phyloP scores from a whole-genome alignment of 2,888 invertebrate species.

The Entomobrya multifasciata region DNA sequence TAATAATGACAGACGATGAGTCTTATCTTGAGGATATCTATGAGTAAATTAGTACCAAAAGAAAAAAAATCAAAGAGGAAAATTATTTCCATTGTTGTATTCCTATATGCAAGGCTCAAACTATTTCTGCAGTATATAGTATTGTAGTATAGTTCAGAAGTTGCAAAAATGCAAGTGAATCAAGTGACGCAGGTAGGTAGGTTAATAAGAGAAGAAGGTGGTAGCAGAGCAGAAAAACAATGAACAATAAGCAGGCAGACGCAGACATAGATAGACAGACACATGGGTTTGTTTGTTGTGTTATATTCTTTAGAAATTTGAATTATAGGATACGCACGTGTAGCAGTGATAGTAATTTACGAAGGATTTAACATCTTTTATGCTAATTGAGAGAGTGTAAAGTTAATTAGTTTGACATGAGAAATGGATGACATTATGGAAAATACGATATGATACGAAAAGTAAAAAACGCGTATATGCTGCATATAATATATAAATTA shows the following conservation, averaged over 20 bases:
- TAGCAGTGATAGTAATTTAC: slow-evolving; percentile 41
- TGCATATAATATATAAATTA: not conserved
- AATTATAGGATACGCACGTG: slow-evolving; percentile 65
- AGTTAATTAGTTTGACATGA: slow-evolving; percentile 73
- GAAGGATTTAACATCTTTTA: slow-evolving; percentile 64
- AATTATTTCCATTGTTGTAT: slow-evolving; percentile 32
- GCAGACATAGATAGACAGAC: no score
- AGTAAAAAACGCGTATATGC: slow-evolving; percentile 37
- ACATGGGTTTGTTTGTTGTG: slow-evolving; percentile 11
- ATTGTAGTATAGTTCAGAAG: no score
- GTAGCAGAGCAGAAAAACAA: not conserved
- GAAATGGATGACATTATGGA: slow-evolving; percentile 62
- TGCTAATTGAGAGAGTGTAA: slow-evolving; percentile 73
- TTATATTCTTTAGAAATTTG: not conserved
- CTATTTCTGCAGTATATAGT: no score
- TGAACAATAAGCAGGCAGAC: not conserved
- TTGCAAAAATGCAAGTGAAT: no score
- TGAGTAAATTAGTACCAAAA: slow-evolving; percentile 36
- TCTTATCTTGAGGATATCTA: slow-evolving; percentile 58
- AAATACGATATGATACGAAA: not conserved
- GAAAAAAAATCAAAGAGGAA: slow-evolving; percentile 30
- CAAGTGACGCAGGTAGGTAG: not conserved
- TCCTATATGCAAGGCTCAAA: no score
- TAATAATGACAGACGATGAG: slow-evolving; percentile 22
- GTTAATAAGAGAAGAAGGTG: not conserved